A percentile compares a stretch with the other conserved stretches of the same genome.
These are phyloP conservation scores for Cardinalis cardinalis DNA, from an alignment of 2,113 vertebrate genomes.

Conservation along the genomic window DNA sequence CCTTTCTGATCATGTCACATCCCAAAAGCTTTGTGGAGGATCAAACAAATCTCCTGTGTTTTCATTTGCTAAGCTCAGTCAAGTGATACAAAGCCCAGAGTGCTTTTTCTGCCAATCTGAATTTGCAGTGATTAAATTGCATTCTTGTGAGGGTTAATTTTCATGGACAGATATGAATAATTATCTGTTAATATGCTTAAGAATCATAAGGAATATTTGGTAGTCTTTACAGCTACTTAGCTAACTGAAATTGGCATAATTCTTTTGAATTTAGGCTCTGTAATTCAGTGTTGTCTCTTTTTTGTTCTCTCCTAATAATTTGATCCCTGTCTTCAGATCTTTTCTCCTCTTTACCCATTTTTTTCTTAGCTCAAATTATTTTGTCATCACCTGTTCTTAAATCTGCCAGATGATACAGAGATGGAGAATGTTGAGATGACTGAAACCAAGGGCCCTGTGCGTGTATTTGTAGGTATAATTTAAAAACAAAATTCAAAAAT, in stretches of 20 bases:
- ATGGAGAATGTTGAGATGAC: not conserved
- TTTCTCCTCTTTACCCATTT: not conserved
- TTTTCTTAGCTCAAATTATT: not conserved
- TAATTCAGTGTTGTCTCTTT: not conserved
- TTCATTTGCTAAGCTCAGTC: slow-evolving; percentile 27
- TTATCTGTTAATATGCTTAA: slow-evolving; percentile 6
- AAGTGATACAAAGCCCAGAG: not conserved
- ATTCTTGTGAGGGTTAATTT: not conserved
- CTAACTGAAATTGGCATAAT: not conserved
- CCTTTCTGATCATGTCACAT: not conserved
- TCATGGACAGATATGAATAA: not conserved
- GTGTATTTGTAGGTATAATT: not conserved
- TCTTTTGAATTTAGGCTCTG: not conserved
- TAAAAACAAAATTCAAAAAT: not conserved
- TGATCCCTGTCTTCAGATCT: not conserved
- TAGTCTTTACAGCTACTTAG: not conserved
- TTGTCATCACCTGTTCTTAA: not conserved
- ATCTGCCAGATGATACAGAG: not conserved
- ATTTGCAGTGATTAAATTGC: not conserved
- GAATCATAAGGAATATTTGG: not conserved
- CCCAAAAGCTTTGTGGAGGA: not conserved
- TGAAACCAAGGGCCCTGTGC: not conserved
- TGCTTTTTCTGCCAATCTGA: not conserved
- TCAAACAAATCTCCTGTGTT: not conserved
- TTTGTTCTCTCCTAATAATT: not conserved